Base-by-base conservation (phyloP, 2,888 invertebrate species). In the Synanthedon tipuliformis region DNA sequence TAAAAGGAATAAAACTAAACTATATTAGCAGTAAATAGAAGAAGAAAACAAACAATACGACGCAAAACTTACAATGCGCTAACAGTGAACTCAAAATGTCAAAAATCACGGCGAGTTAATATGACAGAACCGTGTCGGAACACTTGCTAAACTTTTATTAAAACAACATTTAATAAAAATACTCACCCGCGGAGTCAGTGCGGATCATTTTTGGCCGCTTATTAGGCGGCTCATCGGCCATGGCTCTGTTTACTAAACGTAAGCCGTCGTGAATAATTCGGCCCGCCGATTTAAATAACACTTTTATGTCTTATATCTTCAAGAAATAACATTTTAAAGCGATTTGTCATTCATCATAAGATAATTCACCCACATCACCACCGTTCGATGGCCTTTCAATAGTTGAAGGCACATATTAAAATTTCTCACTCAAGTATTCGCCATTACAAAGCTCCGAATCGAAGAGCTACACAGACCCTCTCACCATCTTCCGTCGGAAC, bases 161-260 rank as follows among this genome's bases (percentile, higher is more conserved):
- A 54, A 54, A 51, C 41, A 50, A 49, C 15, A 45, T 13, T 49
- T 7, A 69, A 67, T 69, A 78, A 78, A 34, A 75, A 72, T 76
- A 86, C 91, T 92, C 87, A 94, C 94, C 94, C 81, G 93, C 91
- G 71, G 92, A 90, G 83, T 94, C 94, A 68, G 93, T 92, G 77
- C 89, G 88, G 84, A 96, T 92, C 88, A 97, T 93, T 89, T 97
- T 97, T 81, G 93, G 94, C 92, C 97, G 93, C 93, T 97, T 97
- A 82, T 93, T 95, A 87, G 97, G 96, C 92, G 96, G 97, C 89
- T 96, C 96, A 90, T 97, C 97, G 90, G 95, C 95, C 97, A 97
- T 97, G 88, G 89, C 89, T 88, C 89, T 90, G 90, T 90, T 90
- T 90, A 90, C 90, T 89, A 90, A 90, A 89, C 89, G 84, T 88